Evolutionary conservation across 2,113 vertebrate genomes (phyloP), one percentile per base, ranked within the genome.

Genomic region (Triplophysa siluroides): DNA sequence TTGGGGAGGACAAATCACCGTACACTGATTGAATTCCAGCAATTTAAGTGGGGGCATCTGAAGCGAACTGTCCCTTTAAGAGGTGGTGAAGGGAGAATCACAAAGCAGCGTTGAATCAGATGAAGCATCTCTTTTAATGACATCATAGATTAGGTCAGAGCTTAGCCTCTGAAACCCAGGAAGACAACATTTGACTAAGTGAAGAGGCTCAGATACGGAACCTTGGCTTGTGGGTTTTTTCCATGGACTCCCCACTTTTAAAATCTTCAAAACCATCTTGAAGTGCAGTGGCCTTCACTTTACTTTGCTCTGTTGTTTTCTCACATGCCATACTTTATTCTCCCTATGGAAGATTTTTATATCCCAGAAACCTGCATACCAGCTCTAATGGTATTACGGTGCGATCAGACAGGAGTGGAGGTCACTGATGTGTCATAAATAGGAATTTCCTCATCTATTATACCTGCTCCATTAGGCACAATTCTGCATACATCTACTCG

Each of bases 71-170:
- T 76, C 81, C 83, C 91, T 91, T 92, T 90, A 91, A 89, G 84
- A 86, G 83, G 85, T 85, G 84, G 85, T 86, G 52, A 69, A 80
- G 33, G 77, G 82, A 86, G 81, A 77, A 73, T 84, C 80, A 83
- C 83, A 87, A 81, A 77, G 24, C 26, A 78, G 84, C 82, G 80
- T 79, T 77, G 80, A 83, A 88, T 86, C 88, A 88, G 80, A 83
- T 77, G 56, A 79, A 88, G 86, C 88, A 90, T 92, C 91, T 91
- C 88, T 86, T 90, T 86, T 79, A 90, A 91, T 91, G 88, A 80
- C 83, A 77, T 91, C 90, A 89, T 64, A 86, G 75, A 84, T 82
- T 82, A 86, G 76, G 85, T 84, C 79, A 69, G 79, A 86, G 78
- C 81, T 85, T 16, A 78, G 68, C 76, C 81, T 38, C 33, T 38